phyloP scores from a whole-genome alignment of 2,113 vertebrate species.

The Holacanthus passer region DNA sequence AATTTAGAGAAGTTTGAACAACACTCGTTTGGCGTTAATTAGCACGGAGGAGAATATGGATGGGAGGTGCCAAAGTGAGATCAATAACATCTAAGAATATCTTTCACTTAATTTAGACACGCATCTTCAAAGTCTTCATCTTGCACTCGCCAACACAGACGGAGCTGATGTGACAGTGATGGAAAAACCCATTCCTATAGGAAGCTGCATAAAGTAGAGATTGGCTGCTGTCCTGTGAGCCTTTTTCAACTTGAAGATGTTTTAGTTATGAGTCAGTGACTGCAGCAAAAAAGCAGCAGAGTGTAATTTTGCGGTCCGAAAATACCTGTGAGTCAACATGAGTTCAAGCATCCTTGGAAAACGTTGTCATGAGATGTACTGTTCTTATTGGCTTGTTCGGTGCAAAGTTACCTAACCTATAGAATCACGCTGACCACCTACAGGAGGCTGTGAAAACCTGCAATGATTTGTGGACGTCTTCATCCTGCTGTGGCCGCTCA shows the following conservation, averaged over 20 bases:
- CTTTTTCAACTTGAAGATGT: conserved; percentile 17
- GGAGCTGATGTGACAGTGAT: conserved; percentile 1
- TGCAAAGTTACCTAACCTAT: not conserved
- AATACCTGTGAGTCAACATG: conserved; percentile 48
- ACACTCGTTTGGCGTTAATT: conserved; percentile 58
- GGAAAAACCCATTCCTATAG: not conserved
- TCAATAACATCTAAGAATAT: conserved; percentile 49
- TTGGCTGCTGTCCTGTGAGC: not conserved
- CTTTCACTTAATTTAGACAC: conserved; percentile 20
- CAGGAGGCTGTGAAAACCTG: not conserved
- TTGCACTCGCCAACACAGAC: not conserved
- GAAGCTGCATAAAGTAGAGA: conserved; percentile 4
- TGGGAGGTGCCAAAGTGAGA: conserved; percentile 27
- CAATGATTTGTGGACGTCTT: not conserved
- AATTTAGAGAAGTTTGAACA: not conserved
- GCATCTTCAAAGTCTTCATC: conserved; percentile 5
- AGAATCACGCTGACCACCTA: conserved; percentile 1
- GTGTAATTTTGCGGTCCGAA: conserved; percentile 31
- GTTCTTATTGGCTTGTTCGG: not conserved
- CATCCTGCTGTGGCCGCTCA: not conserved
- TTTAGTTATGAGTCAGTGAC: conserved; percentile 43
- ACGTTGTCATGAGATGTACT: conserved; percentile 26
- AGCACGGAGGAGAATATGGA: conserved; percentile 34
- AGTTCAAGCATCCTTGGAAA: conserved; percentile 57
- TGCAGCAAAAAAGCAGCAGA: conserved; percentile 23